A percentile compares a stretch with the other conserved stretches of the same genome.
These are phyloP conservation scores for Aurelia sp. DNA, from an alignment of 30 jellyfish, hydroid and myxozoan genomes.

Conservation along the genomic window DNA sequence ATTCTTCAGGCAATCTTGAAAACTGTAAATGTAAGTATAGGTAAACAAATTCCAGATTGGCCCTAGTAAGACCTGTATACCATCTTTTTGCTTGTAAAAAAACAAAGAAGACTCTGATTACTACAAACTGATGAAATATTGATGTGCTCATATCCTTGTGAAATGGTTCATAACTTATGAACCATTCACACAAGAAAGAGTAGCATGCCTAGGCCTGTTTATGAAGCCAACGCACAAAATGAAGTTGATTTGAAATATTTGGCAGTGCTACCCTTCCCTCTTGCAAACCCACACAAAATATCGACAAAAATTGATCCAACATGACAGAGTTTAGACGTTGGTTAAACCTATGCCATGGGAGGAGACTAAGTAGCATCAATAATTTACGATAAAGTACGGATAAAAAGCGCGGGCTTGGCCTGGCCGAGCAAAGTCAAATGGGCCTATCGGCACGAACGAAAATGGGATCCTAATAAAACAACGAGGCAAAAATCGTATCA, in stretches of 20 bases:
- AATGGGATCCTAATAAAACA: background rate
- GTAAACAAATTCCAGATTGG: too few species aligned
- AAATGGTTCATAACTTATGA: too few species aligned
- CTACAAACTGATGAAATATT: too few species aligned
- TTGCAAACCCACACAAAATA: background rate
- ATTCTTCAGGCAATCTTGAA: too few species aligned
- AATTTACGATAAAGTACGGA: background rate
- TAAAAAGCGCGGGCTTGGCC: conserved; percentile 53
- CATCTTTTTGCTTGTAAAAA: too few species aligned
- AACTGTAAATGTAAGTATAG: too few species aligned
- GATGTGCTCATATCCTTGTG: too few species aligned
- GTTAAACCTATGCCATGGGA: background rate
- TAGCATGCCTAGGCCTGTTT: background rate
- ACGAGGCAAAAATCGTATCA: background rate
- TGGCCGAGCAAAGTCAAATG: background rate
- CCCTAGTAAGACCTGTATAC: too few species aligned
- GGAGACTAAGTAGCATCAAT: background rate
- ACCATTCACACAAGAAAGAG: too few species aligned
- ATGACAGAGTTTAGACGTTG: background rate
- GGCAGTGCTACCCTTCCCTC: too few species aligned
- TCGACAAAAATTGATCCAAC: background rate
- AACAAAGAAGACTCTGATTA: too few species aligned
- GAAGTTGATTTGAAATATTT: background rate
- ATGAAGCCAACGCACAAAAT: background rate
- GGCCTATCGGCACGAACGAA: conserved; percentile 3